These are phyloP conservation scores for Brachypalpus laphriformis DNA, from an alignment of 2,888 invertebrate species.

Conservation along the genomic window DNA sequence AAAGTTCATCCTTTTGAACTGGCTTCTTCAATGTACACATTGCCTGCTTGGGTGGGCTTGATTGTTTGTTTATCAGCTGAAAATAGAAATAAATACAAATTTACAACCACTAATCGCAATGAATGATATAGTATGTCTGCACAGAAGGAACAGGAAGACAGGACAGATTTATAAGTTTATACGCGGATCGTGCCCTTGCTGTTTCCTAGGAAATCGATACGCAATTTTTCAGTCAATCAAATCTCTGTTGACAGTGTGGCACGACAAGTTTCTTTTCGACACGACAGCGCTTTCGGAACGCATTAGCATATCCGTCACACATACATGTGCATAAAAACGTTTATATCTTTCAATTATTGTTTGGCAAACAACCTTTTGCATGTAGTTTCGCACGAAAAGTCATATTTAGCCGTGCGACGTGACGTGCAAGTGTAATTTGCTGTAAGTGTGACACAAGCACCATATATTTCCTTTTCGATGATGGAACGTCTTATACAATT, in stretches of 20 bases:
- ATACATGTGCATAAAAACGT: constrained; percentile 3
- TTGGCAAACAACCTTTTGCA: constrained; percentile 39
- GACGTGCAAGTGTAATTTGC: constrained; percentile 50
- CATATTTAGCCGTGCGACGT: constrained; percentile 49
- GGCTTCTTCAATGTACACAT: constrained; percentile 82
- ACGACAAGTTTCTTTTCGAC: constrained; percentile 43
- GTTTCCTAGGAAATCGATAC: constrained; percentile 63
- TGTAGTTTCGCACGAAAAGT: constrained; percentile 59
- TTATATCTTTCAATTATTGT: constrained; percentile 23
- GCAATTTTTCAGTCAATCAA: constrained; percentile 60
- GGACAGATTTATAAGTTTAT: background rate
- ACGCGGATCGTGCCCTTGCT: constrained; percentile 11
- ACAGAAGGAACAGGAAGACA: constrained; percentile 5
- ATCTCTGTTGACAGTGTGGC: constrained; percentile 46
- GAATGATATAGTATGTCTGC: background rate
- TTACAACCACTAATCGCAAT: background rate
- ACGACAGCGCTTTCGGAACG: constrained; percentile 41
- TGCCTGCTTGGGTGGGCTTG: constrained; percentile 80
- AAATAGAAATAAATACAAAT: constrained; percentile 49
- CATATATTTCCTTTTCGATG: constrained; percentile 21
- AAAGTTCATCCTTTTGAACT: constrained; percentile 79
- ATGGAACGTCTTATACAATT: constrained; percentile 42
- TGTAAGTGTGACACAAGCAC: constrained; percentile 48
- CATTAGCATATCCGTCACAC: constrained; percentile 51
- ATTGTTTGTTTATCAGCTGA: constrained; percentile 79